Evolutionary conservation across 2,888 invertebrate genomes (phyloP).

Genomic region (Netelia virgata): DNA sequence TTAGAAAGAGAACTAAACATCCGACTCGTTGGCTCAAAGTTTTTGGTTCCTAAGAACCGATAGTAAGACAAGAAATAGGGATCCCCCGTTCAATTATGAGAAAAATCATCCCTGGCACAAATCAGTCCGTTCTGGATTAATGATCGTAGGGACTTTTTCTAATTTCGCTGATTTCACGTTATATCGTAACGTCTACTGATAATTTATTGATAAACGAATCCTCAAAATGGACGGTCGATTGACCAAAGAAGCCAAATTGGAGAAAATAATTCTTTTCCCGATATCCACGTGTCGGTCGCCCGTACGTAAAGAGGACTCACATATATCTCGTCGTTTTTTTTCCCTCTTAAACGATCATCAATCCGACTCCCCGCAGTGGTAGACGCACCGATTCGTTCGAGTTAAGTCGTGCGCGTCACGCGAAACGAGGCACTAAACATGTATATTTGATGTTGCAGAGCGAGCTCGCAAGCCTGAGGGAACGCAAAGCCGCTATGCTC

Average conservation of each 20-base stretch:
- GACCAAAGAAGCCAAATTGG: neutral
- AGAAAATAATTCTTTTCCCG: slow-evolving; percentile 32
- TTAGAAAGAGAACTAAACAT: too few relatives aligned
- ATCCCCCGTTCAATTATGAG: too few relatives aligned
- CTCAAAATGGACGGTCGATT: neutral
- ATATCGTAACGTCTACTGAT: neutral
- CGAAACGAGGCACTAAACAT: slow-evolving; percentile 72
- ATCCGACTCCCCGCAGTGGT: slow-evolving; percentile 56
- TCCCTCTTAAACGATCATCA: slow-evolving; percentile 68
- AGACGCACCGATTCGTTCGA: slow-evolving; percentile 78
- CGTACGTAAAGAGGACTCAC: neutral
- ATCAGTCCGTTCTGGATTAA: too few relatives aligned
- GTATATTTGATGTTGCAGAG: slow-evolving; percentile 86
- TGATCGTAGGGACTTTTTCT: too few relatives aligned
- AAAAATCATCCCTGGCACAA: too few relatives aligned
- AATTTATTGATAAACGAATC: slow-evolving; percentile 8
- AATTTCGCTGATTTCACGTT: neutral
- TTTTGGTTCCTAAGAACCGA: too few relatives aligned
- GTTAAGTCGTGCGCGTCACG: slow-evolving; percentile 74
- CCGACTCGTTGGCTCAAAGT: too few relatives aligned
- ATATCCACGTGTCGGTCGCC: slow-evolving; percentile 39
- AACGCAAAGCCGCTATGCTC: slow-evolving; percentile 86
- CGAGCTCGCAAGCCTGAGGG: slow-evolving; percentile 87
- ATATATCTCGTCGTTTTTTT: slow-evolving; percentile 46
- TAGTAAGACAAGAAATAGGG: too few relatives aligned